These are phyloP conservation scores for Meleagris gallopavo DNA, from an alignment of 2,113 vertebrate genomes.

Conservation along the genomic window DNA sequence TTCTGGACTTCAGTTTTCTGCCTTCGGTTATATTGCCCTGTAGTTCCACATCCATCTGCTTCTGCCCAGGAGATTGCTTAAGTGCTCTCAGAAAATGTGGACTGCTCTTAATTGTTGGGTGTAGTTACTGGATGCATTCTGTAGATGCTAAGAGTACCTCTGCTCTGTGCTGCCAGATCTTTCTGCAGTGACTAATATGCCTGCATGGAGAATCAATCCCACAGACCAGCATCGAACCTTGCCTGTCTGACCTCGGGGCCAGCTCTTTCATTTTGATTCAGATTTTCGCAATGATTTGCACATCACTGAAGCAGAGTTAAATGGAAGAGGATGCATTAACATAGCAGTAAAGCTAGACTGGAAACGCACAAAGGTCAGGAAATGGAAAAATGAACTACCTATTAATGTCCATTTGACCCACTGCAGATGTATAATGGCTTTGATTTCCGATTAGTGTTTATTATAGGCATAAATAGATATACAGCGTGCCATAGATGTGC, in stretches of 20 bases:
- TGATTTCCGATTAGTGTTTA: not conserved
- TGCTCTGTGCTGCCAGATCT: not conserved
- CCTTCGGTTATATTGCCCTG: not conserved
- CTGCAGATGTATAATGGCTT: not conserved
- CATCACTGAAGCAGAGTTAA: constrained; percentile 24
- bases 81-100: not conserved
- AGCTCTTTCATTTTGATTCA: constrained; percentile 31
- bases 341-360: not conserved
- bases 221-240: not conserved
- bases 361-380: not conserved
- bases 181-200: not conserved
- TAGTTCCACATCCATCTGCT: not conserved
- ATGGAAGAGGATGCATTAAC: constrained; percentile 47
- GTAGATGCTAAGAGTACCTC: not conserved
- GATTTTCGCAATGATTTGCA: constrained; percentile 33
- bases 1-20: not conserved
- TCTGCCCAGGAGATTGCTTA: not conserved
- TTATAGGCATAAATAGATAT: not conserved
- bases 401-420: not conserved
- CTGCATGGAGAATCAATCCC: not conserved
- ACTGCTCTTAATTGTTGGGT: not conserved
- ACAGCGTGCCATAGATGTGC: not conserved
- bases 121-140: not conserved
- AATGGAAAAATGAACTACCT: constrained; percentile 12
- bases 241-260: not conserved